Evolutionary conservation across 2,797 vertebrate genomes (phyloP).

Genomic region (Nasua narica): DNA sequence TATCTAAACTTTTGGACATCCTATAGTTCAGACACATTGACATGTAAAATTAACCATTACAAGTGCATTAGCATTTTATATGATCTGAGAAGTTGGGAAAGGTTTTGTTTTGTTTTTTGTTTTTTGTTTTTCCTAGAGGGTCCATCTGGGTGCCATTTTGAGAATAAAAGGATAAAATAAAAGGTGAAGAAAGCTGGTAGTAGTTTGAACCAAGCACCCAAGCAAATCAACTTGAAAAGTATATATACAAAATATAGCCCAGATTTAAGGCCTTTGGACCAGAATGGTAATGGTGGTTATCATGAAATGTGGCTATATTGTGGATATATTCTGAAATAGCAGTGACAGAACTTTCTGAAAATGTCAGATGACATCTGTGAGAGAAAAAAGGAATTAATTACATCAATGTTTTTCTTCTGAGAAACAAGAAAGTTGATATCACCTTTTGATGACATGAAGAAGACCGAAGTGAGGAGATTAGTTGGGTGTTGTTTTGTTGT

Average conservation of each 20-base stretch:
- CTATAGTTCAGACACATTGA: neutral
- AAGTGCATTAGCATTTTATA: neutral
- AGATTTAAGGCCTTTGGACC: neutral
- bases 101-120: neutral
- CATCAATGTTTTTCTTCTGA: neutral
- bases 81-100: neutral
- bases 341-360: neutral
- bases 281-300: neutral
- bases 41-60: neutral
- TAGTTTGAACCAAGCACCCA: neutral
- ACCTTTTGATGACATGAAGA: neutral
- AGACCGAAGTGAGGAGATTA: neutral
- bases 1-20: neutral
- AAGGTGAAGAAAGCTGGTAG: neutral
- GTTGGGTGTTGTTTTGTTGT: neutral
- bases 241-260: neutral
- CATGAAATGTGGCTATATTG: neutral
- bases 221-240: neutral
- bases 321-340: neutral
- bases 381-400: neutral
- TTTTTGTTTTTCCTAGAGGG: neutral
- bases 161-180: neutral
- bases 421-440: neutral
- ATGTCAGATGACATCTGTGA: neutral
- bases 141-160: neutral